These are phyloP conservation scores for Catostomus latipinnis DNA, from an alignment of 2,797 vertebrate species.

Conservation along the genomic window DNA sequence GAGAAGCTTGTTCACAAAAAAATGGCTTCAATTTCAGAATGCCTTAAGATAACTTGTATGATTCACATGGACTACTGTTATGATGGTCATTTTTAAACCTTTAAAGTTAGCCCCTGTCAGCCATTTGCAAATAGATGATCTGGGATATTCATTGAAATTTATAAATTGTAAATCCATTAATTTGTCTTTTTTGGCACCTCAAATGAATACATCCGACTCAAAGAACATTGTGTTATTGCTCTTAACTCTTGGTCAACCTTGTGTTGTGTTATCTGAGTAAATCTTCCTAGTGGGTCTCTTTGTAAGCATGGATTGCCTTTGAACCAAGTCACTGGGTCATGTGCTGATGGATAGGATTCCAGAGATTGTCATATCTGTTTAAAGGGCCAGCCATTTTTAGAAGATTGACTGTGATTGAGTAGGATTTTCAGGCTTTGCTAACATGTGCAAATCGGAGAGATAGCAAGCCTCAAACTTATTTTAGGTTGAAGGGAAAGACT, in stretches of 20 bases:
- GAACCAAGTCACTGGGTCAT: conserved; percentile 51
- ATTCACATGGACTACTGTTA: no score
- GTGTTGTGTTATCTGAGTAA: conserved; percentile 40
- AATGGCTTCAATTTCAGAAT: no score
- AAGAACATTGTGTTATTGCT: neutral
- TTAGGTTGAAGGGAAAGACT: conserved; percentile 39
- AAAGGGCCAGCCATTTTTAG: conserved; percentile 57
- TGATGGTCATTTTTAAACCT: no score
- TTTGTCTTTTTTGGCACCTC: no score
- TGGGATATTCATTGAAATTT: no score
- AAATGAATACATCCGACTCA: neutral
- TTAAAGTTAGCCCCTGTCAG: no score
- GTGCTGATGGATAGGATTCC: conserved; percentile 40
- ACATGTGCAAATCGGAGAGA: conserved; percentile 52
- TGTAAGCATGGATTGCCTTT: conserved; percentile 52
- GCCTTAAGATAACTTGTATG: no score
- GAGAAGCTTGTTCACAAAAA: no score
- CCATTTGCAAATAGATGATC: no score
- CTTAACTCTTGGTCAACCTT: conserved; percentile 22
- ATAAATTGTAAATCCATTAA: no score
- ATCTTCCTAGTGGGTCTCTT: conserved; percentile 46
- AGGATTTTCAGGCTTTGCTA: conserved; percentile 57
- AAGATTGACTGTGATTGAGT: conserved; percentile 62
- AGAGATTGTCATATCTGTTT: conserved; percentile 46
- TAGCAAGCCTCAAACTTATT: conserved; percentile 46